phyloP scores from a whole-genome alignment of 2,888 invertebrate species.

The Acleris literana region DNA sequence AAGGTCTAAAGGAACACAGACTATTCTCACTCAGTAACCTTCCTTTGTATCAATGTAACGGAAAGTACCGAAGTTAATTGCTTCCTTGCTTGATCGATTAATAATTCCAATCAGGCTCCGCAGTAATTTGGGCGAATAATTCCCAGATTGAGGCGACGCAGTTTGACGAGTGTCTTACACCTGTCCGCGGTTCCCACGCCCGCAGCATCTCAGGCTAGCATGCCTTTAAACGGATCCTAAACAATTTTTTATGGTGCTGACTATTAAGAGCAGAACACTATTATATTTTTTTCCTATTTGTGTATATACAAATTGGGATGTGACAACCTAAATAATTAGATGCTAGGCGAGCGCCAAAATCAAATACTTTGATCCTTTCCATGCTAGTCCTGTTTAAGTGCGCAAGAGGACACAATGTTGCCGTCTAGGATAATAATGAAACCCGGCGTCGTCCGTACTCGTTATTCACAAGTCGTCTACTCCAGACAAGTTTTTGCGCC shows the following conservation, averaged over 20 bases:
- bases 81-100: slow-evolving; percentile 18
- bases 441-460: slow-evolving; percentile 34
- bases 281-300: no score
- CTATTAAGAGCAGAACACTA: no score
- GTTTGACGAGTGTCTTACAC: slow-evolving; percentile 50
- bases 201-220: slow-evolving; percentile 22
- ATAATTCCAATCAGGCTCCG: slow-evolving; percentile 22
- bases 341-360: no score
- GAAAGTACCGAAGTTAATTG: slow-evolving; percentile 14
- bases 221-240: neutral
- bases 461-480: slow-evolving; percentile 41
- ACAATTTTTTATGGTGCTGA: no score
- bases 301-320: no score
- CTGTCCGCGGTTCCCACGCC: slow-evolving; percentile 71
- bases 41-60: neutral
- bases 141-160: slow-evolving; percentile 45
- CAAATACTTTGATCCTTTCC: neutral
- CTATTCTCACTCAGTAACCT: neutral
- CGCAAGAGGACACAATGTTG: slow-evolving; percentile 40
- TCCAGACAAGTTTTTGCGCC: slow-evolving; percentile 46
- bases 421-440: slow-evolving; percentile 43
- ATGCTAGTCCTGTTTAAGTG: slow-evolving; percentile 38
- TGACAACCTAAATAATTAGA: no score
- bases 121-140: slow-evolving; percentile 43
- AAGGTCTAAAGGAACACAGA: no score